These are phyloP conservation scores for Nasonia vitripennis DNA, from an alignment of 1,140 invertebrate species.

Conservation along the genomic window DNA sequence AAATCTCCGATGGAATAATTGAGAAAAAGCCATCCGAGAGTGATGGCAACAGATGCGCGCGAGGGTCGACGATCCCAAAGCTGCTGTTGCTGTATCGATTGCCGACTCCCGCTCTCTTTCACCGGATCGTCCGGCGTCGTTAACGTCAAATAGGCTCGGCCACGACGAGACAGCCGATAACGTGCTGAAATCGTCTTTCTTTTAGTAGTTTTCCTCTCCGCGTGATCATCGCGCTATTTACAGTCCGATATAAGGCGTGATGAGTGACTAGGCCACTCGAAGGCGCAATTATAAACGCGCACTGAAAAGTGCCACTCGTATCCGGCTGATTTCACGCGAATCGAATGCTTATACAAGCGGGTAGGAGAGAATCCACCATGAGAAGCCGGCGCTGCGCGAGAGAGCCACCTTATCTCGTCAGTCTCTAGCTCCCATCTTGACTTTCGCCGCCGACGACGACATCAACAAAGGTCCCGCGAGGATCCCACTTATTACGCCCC, in stretches of 20 bases:
- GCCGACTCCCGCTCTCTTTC: not conserved
- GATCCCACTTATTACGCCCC: slow-evolving; percentile 50
- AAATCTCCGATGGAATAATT: slow-evolving; percentile 49
- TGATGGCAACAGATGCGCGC: slow-evolving; percentile 44
- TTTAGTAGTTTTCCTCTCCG: not conserved
- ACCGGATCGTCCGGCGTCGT: slow-evolving; percentile 9
- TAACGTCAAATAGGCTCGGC: slow-evolving; percentile 24
- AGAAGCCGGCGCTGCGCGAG: not conserved
- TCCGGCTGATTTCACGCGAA: slow-evolving; percentile 24
- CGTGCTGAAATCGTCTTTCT: slow-evolving; percentile 33
- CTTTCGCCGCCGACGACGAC: slow-evolving; percentile 34
- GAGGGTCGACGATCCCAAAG: slow-evolving; percentile 10
- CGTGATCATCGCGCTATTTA: not conserved
- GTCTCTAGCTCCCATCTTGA: not conserved
- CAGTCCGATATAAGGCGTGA: not conserved
- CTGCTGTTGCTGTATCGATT: slow-evolving; percentile 21
- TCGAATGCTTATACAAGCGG: not conserved
- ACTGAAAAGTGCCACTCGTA: slow-evolving; percentile 38
- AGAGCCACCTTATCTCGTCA: slow-evolving; percentile 32
- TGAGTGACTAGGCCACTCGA: not conserved
- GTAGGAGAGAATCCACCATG: slow-evolving; percentile 40
- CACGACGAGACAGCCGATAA: slow-evolving; percentile 38
- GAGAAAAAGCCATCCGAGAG: slow-evolving; percentile 37
- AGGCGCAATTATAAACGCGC: not conserved
- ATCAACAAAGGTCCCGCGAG: slow-evolving; percentile 44